phyloP scores from a whole-genome alignment of 2,797 vertebrate species.

The Darevskia nairensis region DNA sequence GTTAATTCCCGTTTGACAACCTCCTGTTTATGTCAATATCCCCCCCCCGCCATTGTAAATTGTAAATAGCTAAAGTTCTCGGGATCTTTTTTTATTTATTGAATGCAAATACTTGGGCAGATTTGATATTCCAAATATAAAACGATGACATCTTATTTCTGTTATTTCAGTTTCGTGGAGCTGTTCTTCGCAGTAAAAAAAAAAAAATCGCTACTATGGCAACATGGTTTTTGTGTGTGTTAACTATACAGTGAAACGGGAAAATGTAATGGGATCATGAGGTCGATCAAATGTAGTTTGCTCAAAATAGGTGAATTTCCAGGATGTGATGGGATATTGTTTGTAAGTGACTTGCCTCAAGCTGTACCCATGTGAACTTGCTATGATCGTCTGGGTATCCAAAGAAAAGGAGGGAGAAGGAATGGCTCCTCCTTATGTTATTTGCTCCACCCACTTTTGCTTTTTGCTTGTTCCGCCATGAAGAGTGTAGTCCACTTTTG shows the following conservation, averaged over 20 bases:
- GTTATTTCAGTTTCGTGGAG: conserved; percentile 44
- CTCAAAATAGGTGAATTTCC: not conserved
- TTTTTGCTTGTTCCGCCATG: too few relatives aligned
- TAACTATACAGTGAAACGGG: conserved; percentile 41
- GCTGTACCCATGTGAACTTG: conserved; percentile 5
- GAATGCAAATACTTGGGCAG: conserved; percentile 67
- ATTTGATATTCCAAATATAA: conserved; percentile 48
- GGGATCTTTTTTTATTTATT: conserved; percentile 65
- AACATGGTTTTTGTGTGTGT: conserved; percentile 57
- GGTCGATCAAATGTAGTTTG: conserved; percentile 35
- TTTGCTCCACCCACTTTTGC: too few relatives aligned
- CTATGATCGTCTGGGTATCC: not conserved
- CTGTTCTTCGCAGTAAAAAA: conserved; percentile 39
- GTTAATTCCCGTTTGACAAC: conserved; percentile 76
- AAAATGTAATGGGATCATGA: conserved; percentile 50
- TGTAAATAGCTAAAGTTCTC: conserved; percentile 75
- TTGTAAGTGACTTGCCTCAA: conserved; percentile 50
- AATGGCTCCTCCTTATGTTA: too few relatives aligned
- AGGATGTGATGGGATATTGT: conserved; percentile 38
- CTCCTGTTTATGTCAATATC: conserved; percentile 80
- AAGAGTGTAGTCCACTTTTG: too few relatives aligned
- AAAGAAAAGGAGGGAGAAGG: too few relatives aligned
- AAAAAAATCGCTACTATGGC: conserved; percentile 55
- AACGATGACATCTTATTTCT: conserved; percentile 56
- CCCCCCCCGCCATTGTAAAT: conserved; percentile 77